phyloP scores from a whole-genome alignment of 2,113 vertebrate genomes.

The Ceuthmochares aereus region DNA sequence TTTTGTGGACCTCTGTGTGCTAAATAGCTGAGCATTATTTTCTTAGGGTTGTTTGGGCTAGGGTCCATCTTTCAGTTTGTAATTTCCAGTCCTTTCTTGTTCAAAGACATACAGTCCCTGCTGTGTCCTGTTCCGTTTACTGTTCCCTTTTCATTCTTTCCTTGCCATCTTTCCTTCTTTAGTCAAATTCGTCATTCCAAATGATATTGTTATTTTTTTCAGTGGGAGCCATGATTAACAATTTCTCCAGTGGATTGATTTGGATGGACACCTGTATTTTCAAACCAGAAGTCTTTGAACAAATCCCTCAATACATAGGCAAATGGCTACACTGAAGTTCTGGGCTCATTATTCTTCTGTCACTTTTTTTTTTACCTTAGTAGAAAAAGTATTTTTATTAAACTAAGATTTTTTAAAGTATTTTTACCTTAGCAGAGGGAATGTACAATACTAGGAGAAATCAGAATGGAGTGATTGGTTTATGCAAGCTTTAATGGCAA shows the following conservation, averaged over 20 bases:
- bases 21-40: background rate
- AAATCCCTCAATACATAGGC: background rate
- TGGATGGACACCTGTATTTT: constrained; percentile 23
- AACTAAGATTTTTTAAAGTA: too few relatives aligned
- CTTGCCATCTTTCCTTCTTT: constrained; percentile 20
- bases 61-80: background rate
- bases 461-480: background rate
- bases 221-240: constrained; percentile 13
- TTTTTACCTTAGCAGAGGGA: background rate
- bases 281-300: background rate
- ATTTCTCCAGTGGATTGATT: background rate
- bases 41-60: background rate
- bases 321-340: background rate
- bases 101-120: constrained; percentile 34
- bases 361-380: too few relatives aligned
- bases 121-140: constrained; percentile 44
- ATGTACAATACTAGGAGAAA: background rate
- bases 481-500: background rate
- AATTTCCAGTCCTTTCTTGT: constrained; percentile 30
- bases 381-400: too few relatives aligned
- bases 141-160: background rate
- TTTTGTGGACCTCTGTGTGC: background rate
- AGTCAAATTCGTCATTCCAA: constrained; percentile 20
- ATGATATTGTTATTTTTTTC: constrained; percentile 26
- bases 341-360: background rate